Conservation (phyloP, 2,113 vertebrate species). For the Caretta caretta region DNA sequence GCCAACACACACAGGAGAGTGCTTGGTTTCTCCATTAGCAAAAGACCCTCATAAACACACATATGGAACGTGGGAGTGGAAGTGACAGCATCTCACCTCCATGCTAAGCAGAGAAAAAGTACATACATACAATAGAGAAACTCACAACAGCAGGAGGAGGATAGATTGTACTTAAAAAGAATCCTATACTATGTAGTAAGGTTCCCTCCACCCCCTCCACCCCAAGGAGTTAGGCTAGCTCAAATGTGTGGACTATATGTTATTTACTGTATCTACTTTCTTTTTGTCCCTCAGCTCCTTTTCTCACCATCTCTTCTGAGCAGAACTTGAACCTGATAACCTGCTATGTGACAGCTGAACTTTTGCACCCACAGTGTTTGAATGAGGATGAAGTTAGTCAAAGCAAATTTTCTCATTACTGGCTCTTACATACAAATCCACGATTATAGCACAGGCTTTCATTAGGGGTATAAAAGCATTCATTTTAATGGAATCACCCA, state of each 20-base stretch:
- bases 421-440: not conserved
- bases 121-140: not conserved
- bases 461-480: not conserved
- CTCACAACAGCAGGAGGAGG: not conserved
- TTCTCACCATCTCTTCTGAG: not conserved
- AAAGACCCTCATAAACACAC: not conserved
- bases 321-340: not conserved
- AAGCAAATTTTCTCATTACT: not conserved
- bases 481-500: constrained; percentile 35
- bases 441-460: not conserved
- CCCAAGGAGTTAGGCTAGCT: not conserved
- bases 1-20: not conserved
- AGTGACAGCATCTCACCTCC: not conserved
- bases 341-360: not conserved
- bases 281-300: not conserved
- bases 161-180: rapidly evolving
- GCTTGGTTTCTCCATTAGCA: not conserved
- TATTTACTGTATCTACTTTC: rapidly evolving
- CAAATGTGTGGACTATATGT: not conserved
- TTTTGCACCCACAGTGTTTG: not conserved
- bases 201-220: not conserved
- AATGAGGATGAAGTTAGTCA: not conserved
- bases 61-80: not conserved
- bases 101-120: not conserved
- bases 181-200: not conserved